phyloP scores from a whole-genome alignment of 2,888 invertebrate genomes.

The Eupithecia pulchellata region DNA sequence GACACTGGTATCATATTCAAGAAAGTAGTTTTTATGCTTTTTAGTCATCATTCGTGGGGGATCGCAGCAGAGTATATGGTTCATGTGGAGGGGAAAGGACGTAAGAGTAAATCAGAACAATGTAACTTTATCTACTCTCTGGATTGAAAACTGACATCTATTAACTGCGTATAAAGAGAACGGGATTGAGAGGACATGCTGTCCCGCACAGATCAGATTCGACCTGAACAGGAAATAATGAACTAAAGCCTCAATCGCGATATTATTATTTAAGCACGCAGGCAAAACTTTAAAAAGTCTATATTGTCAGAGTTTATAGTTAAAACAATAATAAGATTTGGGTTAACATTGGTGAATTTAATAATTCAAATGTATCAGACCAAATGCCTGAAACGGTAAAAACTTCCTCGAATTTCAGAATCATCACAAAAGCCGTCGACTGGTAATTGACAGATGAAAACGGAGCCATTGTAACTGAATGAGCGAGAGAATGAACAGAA shows the following conservation, averaged over 20 bases:
- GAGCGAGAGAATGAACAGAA: conserved; percentile 14
- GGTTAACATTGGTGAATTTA: neutral
- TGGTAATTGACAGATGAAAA: conserved; percentile 38
- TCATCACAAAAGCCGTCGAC: conserved; percentile 32
- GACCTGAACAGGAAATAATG: no score
- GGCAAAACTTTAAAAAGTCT: no score
- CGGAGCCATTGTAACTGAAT: conserved; percentile 13
- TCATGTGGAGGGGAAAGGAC: no score
- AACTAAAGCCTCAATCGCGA: no score
- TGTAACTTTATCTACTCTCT: no score
- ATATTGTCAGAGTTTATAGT: neutral
- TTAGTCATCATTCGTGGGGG: neutral
- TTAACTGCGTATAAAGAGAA: no score
- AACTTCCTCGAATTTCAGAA: conserved; percentile 23
- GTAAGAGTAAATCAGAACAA: no score
- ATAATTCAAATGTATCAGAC: neutral
- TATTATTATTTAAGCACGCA: no score
- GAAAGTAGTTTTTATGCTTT: neutral
- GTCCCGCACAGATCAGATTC: no score
- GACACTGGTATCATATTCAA: neutral
- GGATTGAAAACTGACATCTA: no score
- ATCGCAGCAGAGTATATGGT: no score
- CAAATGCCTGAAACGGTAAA: neutral
- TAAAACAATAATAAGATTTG: neutral
- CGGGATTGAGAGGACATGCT: no score